Evolutionary conservation across 2,113 vertebrate genomes (phyloP).

Genomic region (Notothenia coriiceps): DNA sequence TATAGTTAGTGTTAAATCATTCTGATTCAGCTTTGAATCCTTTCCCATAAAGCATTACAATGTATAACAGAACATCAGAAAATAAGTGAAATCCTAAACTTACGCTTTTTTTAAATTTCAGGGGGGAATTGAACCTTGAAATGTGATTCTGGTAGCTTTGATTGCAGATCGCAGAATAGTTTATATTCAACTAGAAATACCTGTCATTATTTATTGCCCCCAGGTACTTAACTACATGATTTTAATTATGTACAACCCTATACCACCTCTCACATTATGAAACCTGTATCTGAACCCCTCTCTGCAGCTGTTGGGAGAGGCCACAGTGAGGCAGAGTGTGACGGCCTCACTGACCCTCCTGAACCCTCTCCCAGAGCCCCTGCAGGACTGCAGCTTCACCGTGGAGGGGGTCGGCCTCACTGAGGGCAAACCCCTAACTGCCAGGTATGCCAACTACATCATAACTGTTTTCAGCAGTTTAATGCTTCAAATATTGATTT

Average conservation of each 20-base stretch:
- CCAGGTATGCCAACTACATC: constrained; percentile 81
- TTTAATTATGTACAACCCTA: not conserved
- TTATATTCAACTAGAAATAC: not conserved
- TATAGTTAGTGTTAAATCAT: not conserved
- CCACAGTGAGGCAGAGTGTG: constrained; percentile 83
- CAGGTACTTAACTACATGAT: not conserved
- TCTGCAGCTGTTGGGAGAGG: constrained; percentile 87
- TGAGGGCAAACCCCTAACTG: constrained; percentile 58
- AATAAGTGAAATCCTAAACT: not conserved
- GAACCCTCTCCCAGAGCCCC: constrained; percentile 84
- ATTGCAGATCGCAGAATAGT: not conserved
- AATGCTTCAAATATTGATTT: not conserved
- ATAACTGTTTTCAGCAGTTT: not conserved
- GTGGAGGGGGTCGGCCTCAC: constrained; percentile 87
- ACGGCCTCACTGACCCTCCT: constrained; percentile 83
- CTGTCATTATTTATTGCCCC: not conserved
- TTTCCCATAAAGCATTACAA: not conserved
- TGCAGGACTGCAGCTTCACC: constrained; percentile 85
- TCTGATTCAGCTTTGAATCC: not conserved
- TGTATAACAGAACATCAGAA: not conserved
- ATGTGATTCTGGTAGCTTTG: not conserved
- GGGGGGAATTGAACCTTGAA: not conserved
- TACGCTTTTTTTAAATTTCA: not conserved
- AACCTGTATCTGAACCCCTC: not conserved
- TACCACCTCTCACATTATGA: not conserved